Conservation (phyloP, 2,113 vertebrate genomes). For the Paracanthobrama guichenoti region DNA sequence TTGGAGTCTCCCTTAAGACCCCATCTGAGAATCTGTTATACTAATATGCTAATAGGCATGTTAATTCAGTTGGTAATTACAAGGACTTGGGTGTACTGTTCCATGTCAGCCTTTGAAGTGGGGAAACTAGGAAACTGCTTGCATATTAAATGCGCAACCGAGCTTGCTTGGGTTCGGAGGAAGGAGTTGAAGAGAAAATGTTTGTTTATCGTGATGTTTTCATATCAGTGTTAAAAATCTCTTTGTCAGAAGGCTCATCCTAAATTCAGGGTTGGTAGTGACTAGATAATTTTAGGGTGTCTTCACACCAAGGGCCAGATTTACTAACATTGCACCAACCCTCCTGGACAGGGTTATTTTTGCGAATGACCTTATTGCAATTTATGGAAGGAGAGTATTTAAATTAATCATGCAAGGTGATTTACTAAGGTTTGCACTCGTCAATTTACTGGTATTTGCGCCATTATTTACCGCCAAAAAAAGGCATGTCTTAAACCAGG, state of each 20-base stretch:
- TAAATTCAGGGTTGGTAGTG: not conserved
- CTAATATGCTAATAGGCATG: slow-evolving; percentile 49
- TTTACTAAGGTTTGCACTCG: no score
- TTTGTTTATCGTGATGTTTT: slow-evolving; percentile 10
- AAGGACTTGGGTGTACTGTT: slow-evolving; percentile 34
- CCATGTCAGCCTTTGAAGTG: slow-evolving; percentile 48
- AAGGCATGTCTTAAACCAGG: no score
- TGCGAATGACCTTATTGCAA: no score
- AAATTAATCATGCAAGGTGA: no score
- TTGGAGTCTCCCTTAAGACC: slow-evolving; percentile 24
- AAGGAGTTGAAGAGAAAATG: not conserved
- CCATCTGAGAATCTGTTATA: slow-evolving; percentile 43
- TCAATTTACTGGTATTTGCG: no score
- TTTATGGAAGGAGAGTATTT: no score
- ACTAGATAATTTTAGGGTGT: not conserved
- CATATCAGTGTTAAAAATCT: slow-evolving; percentile 4
- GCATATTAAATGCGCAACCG: slow-evolving; percentile 35
- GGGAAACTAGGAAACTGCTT: slow-evolving; percentile 41
- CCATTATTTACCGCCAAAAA: no score
- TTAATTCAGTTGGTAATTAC: slow-evolving; percentile 47
- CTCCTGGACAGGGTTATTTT: no score
- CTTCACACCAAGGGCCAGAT: no score
- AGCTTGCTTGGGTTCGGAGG: slow-evolving; percentile 13
- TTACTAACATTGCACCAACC: no score
- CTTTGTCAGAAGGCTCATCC: not conserved